Conservation (phyloP, 1,140 invertebrate species). For the Ectropis grisescens region DNA sequence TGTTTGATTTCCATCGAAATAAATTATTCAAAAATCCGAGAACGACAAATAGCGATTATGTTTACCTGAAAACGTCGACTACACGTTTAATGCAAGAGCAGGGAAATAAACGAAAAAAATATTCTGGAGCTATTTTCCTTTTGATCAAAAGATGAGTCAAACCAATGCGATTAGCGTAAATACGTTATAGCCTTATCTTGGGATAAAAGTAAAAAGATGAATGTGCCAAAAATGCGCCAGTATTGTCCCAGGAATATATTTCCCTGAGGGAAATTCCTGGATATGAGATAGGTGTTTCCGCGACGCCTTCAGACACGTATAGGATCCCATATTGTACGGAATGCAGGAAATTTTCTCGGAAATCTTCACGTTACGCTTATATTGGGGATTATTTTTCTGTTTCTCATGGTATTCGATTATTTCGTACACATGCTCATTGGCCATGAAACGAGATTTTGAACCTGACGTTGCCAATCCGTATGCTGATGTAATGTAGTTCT, state of each 20-base stretch:
- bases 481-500: too few species aligned
- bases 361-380: slow-evolving; percentile 25
- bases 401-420: too few species aligned
- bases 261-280: slow-evolving; percentile 29
- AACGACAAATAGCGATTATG: too few species aligned
- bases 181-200: not conserved
- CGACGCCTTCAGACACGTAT: slow-evolving; percentile 6
- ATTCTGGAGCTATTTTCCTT: slow-evolving; percentile 1
- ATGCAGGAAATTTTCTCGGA: slow-evolving; percentile 32
- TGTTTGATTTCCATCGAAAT: too few species aligned
- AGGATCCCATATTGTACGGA: slow-evolving; percentile 7
- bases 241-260: slow-evolving; percentile 9
- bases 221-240: slow-evolving; percentile 1
- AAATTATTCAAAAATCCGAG: too few species aligned
- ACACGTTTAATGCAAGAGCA: too few species aligned
- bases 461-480: too few species aligned
- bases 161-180: too few species aligned
- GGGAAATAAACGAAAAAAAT: too few species aligned
- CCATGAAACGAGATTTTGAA: too few species aligned
- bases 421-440: too few species aligned
- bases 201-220: not conserved
- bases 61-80: too few species aligned
- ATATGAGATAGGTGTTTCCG: slow-evolving; percentile 38
- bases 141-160: not conserved
- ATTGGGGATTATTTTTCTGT: slow-evolving; percentile 16